phyloP scores from a whole-genome alignment of 2,113 vertebrate genomes.

The Chlamydotis undulata region DNA sequence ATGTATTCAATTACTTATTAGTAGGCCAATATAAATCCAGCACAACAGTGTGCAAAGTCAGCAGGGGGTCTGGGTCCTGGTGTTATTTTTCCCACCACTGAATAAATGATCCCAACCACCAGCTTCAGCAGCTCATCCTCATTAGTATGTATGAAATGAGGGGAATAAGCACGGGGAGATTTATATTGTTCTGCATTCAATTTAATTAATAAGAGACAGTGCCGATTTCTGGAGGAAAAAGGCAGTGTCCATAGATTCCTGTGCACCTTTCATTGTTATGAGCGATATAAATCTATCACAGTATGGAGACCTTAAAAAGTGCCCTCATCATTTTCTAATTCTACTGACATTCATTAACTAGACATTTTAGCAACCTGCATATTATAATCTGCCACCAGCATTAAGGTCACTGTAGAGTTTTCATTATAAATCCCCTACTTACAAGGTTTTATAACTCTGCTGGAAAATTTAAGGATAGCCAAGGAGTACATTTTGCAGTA shows the following conservation, averaged over 20 bases:
- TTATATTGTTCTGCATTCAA: conserved; percentile 60
- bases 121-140: conserved; percentile 45
- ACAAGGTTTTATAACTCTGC: neutral
- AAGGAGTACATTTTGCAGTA: neutral
- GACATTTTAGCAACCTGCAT: conserved; percentile 3
- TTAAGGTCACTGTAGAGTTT: neutral
- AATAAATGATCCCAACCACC: conserved; percentile 67
- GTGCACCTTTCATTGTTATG: conserved; percentile 49
- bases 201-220: conserved; percentile 70
- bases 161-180: conserved; percentile 61
- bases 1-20: conserved; percentile 74
- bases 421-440: neutral
- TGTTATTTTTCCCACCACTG: conserved; percentile 64
- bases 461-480: neutral
- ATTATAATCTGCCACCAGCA: conserved; percentile 8
- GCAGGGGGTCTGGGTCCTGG: conserved; percentile 59
- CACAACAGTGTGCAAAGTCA: conserved; percentile 72
- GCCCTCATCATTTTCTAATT: conserved; percentile 41
- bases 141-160: conserved; percentile 75
- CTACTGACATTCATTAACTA: conserved; percentile 52
- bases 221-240: conserved; percentile 42
- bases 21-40: conserved; percentile 73
- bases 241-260: conserved; percentile 29
- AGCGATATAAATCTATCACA: conserved; percentile 57
- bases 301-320: conserved; percentile 22